Base-by-base conservation (phyloP, 2,888 invertebrate species). In the Osedax frankpressi region DNA sequence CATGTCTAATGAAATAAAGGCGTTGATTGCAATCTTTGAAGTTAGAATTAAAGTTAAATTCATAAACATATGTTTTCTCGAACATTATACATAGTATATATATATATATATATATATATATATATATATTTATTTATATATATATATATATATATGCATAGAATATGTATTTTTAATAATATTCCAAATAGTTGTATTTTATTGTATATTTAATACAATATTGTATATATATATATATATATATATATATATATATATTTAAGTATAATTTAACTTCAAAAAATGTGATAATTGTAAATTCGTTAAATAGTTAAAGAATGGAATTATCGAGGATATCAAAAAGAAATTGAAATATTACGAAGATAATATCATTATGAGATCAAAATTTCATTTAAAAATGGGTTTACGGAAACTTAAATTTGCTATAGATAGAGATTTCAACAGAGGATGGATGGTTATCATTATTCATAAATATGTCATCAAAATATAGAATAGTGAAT, bases 351-450 rank as follows among this genome's bases (percentile, higher is more conserved):
- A 6, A 19, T 6, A 11, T 11, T 44, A 44, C 44, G 44, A 44
- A 44, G 19, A 44, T 6, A 19, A 44, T 19, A 44, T 44, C 6
- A 6, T 44, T 6, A 19, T 11, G 44, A 44, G 44, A 44, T 6
- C 44, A 25, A 26, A 28, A 25, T 69, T 69, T 30, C 69, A 69
- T 30, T 69, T 24, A 19, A 3, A 69, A 19, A 28, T 25, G 0
- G 69, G 69, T 6, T 30, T 69, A 11, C 27, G 25, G 11, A 69
- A 69, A 30, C 69, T 69, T 0, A 69, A 69, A n/a, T 69, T 28
- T n/a, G n/a, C 28, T 24, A 29, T 69, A 14, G 69, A 69, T 24
- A 28, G 30, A 2, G 69, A 69, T 24, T 69, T 69, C n/a, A 30
- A 14, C 6, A 28, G 69, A 11, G 28, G 69, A 25, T 69, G 28